Evolutionary conservation across 1,140 invertebrate species (phyloP).

Genomic region (Octopus sinensis): DNA sequence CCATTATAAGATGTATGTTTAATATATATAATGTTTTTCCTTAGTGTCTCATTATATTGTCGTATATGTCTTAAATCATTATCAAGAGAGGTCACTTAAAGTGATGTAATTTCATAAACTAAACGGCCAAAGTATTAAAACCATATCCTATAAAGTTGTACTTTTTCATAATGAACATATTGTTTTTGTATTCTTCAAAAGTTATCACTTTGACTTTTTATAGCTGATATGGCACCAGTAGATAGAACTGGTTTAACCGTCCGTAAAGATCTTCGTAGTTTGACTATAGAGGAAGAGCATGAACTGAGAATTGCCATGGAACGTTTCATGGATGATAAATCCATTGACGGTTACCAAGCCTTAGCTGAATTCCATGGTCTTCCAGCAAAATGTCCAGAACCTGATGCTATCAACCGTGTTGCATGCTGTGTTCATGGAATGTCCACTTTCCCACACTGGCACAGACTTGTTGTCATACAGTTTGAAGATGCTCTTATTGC

Average conservation of each 20-base stretch:
- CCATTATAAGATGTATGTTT: too few species aligned
- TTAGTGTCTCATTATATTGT: too few species aligned
- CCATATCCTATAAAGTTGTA: too few species aligned
- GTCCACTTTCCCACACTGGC: constrained; percentile 36
- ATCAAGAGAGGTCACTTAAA: too few species aligned
- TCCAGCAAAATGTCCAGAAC: constrained; percentile 11
- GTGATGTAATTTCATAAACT: too few species aligned
- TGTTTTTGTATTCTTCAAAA: too few species aligned
- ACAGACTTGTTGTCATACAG: constrained; percentile 34
- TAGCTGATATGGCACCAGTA: constrained; percentile 1
- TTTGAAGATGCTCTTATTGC: constrained; percentile 31
- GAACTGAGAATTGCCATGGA: constrained; percentile 25
- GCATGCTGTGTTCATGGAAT: constrained; percentile 35
- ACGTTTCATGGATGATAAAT: constrained; percentile 20
- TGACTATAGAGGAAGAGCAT: constrained; percentile 24
- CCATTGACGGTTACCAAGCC: constrained; percentile 15
- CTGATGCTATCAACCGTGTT: background rate
- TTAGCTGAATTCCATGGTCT: constrained; percentile 12
- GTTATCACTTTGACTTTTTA: background rate
- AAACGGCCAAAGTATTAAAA: too few species aligned
- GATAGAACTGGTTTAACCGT: background rate
- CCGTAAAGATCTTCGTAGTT: constrained; percentile 25
- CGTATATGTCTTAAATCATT: too few species aligned
- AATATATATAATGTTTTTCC: too few species aligned
- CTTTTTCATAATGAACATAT: too few species aligned